phyloP scores from a whole-genome alignment of 2,888 invertebrate species.

The Malacosoma neustria region DNA sequence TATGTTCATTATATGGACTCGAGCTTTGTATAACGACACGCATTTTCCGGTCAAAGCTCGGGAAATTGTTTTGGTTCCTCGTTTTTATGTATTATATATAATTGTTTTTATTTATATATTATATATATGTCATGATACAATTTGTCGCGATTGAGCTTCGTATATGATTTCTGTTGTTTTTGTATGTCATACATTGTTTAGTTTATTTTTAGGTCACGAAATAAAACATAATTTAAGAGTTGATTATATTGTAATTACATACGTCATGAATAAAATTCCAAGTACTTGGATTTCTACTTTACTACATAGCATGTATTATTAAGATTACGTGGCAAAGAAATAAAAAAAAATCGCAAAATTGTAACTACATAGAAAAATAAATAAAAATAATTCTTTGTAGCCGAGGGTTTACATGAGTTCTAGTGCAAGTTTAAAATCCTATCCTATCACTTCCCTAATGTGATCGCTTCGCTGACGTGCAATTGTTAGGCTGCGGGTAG shows the following conservation, averaged over 20 bases:
- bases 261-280: slow-evolving; percentile 69
- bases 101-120: slow-evolving; percentile 43
- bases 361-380: slow-evolving; percentile 69
- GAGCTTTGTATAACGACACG: slow-evolving; percentile 41
- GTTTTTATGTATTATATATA: slow-evolving; percentile 37
- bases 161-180: slow-evolving; percentile 44
- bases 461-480: too few relatives aligned
- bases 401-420: slow-evolving; percentile 43
- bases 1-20: slow-evolving; percentile 41
- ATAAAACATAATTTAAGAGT: slow-evolving; percentile 64
- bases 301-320: slow-evolving; percentile 67
- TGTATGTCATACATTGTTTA: slow-evolving; percentile 44
- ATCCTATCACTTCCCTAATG: background rate
- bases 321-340: slow-evolving; percentile 58
- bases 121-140: too few relatives aligned
- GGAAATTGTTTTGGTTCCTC: slow-evolving; percentile 35
- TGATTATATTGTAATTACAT: slow-evolving; percentile 60
- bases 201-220: slow-evolving; percentile 45
- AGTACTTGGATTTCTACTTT: slow-evolving; percentile 68
- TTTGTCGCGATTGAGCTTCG: slow-evolving; percentile 38
- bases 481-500: too few relatives aligned
- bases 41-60: slow-evolving; percentile 34
- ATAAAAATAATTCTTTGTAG: slow-evolving; percentile 73
- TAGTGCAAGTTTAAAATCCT: background rate
- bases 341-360: slow-evolving; percentile 71